Evolutionary conservation across 2,113 vertebrate species (phyloP).

Genomic region (Origma solitaria): DNA sequence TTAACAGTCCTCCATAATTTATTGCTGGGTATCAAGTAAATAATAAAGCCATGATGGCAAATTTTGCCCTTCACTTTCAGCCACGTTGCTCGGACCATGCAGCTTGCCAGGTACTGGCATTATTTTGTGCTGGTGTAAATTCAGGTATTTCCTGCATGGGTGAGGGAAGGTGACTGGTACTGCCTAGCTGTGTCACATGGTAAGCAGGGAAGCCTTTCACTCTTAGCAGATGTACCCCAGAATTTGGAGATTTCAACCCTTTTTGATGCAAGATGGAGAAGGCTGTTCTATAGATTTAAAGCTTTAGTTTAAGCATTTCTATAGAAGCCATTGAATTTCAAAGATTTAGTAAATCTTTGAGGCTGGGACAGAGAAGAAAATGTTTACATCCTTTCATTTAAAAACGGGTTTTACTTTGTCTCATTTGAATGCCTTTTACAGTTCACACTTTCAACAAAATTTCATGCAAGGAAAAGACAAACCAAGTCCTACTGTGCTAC

Average conservation of each 20-base stretch:
- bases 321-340: background rate
- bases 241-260: background rate
- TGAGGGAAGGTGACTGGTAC: background rate
- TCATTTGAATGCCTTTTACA: background rate
- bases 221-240: background rate
- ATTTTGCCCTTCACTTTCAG: background rate
- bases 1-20: background rate
- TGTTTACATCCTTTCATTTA: background rate
- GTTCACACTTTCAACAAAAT: conserved; percentile 17
- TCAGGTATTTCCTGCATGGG: background rate
- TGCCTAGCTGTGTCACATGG: background rate
- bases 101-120: background rate
- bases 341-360: background rate
- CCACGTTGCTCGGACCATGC: background rate
- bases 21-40: background rate
- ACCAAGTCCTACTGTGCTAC: conserved; percentile 9
- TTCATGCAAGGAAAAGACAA: background rate
- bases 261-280: background rate
- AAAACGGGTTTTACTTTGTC: background rate
- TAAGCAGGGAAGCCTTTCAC: background rate
- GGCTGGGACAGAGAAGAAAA: background rate
- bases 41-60: background rate
- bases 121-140: background rate
- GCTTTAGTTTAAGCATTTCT: background rate
- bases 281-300: background rate